These are phyloP conservation scores for Limnephilus lunatus DNA, from an alignment of 2,888 invertebrate genomes.

Conservation along the genomic window DNA sequence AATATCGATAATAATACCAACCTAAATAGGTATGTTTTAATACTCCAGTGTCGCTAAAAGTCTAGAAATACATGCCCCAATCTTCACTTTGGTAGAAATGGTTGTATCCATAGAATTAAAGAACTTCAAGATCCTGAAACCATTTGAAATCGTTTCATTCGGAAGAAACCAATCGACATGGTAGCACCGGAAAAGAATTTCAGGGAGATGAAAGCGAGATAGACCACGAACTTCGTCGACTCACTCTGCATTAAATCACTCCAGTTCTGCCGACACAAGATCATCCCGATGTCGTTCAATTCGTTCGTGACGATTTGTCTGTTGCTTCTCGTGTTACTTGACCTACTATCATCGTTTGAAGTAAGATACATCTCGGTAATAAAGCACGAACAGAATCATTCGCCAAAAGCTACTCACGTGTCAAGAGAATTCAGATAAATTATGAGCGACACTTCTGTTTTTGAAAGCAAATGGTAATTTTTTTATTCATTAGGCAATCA, in stretches of 20 bases:
- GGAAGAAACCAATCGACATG: conserved; percentile 21
- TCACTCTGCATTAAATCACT: background rate
- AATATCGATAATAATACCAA: background rate
- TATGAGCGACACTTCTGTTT: background rate
- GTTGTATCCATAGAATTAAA: background rate
- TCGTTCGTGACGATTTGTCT: conserved; percentile 9
- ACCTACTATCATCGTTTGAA: conserved; percentile 7
- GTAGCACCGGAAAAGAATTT: background rate
- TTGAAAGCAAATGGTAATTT: background rate
- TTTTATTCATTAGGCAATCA: no score
- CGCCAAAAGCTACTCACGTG: background rate
- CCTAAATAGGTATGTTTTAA: no score
- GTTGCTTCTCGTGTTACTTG: conserved; percentile 14
- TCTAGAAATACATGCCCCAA: background rate
- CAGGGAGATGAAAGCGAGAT: conserved; percentile 30
- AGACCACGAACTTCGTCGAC: conserved; percentile 39
- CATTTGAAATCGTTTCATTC: background rate
- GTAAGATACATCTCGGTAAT: background rate
- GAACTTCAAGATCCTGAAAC: background rate
- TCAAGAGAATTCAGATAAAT: background rate
- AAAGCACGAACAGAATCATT: background rate
- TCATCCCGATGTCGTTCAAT: background rate
- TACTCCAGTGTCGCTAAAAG: background rate
- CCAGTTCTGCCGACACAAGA: conserved; percentile 1
- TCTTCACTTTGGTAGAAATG: background rate